A percentile compares a stretch with the other conserved stretches of the same genome.
Conservation (phyloP, 2,113 vertebrate genomes). For the Coptodon rendalli region DNA sequence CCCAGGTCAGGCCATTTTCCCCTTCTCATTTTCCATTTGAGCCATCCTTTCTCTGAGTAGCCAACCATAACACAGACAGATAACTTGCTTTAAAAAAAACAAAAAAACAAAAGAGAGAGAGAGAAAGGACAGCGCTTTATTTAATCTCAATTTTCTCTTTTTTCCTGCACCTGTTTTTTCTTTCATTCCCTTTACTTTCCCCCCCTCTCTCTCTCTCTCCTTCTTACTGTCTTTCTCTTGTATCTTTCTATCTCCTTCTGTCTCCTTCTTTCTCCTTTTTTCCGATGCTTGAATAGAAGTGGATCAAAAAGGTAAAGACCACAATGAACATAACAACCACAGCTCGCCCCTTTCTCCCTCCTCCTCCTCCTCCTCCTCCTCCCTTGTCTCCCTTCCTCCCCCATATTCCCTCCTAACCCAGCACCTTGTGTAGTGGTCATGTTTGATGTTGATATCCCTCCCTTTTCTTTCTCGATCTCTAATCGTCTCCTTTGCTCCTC, state of each 20-base stretch:
- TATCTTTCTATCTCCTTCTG: slow-evolving; percentile 81
- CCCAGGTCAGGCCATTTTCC: slow-evolving; percentile 67
- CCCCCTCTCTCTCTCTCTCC: slow-evolving; percentile 70
- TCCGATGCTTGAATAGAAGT: slow-evolving; percentile 99
- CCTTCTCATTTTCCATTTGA: slow-evolving; percentile 71
- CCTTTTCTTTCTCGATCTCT: slow-evolving; percentile 52
- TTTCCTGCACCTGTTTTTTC: slow-evolving; percentile 81
- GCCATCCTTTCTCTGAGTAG: slow-evolving; percentile 72
- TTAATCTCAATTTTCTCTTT: slow-evolving; percentile 94
- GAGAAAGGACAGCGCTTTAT: slow-evolving; percentile 78
- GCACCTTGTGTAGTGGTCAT: slow-evolving; percentile 88
- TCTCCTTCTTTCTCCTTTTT: slow-evolving; percentile 72
- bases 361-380: slow-evolving; percentile 28
- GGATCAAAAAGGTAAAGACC: slow-evolving; percentile 98
- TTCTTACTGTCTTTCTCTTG: slow-evolving; percentile 66
- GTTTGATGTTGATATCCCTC: slow-evolving; percentile 82
- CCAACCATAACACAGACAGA: slow-evolving; percentile 66
- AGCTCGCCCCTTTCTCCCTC: slow-evolving; percentile 71
- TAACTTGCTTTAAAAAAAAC: slow-evolving; percentile 61
- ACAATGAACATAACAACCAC: slow-evolving; percentile 85
- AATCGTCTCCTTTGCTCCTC: slow-evolving; percentile 43
- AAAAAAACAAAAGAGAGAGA: slow-evolving; percentile 34
- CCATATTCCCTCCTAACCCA: slow-evolving; percentile 79
- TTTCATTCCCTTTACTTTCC: slow-evolving; percentile 81
- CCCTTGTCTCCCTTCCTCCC: slow-evolving; percentile 48